Evolutionary conservation across 2,113 vertebrate genomes (phyloP).

Genomic region (Leptobrachium leishanense): DNA sequence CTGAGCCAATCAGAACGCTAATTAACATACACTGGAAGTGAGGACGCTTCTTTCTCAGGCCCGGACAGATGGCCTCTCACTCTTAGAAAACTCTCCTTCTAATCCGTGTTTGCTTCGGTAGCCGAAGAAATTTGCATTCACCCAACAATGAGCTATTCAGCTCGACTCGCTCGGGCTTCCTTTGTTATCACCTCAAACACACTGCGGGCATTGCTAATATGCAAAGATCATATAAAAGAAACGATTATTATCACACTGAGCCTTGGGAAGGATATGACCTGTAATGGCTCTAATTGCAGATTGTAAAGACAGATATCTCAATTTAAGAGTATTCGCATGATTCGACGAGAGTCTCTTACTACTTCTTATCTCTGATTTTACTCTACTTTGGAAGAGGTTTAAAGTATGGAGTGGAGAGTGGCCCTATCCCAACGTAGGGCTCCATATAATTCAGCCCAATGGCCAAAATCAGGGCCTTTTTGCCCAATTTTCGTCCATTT

Average conservation of each 20-base stretch:
- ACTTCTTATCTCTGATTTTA: slow-evolving; percentile 16
- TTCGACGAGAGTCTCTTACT: slow-evolving; percentile 12
- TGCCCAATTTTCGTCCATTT: no score
- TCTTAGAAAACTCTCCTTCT: slow-evolving; percentile 62
- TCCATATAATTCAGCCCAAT: no score
- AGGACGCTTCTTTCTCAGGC: slow-evolving; percentile 66
- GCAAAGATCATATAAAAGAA: slow-evolving; percentile 57
- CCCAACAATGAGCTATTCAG: slow-evolving; percentile 65
- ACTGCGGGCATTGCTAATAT: slow-evolving; percentile 47
- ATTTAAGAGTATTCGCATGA: slow-evolving; percentile 16
- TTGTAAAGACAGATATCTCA: slow-evolving; percentile 44
- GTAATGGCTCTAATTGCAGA: neutral
- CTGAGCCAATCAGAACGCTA: slow-evolving; percentile 63
- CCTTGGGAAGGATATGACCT: slow-evolving; percentile 36
- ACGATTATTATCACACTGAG: slow-evolving; percentile 57
- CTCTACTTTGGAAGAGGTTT: neutral
- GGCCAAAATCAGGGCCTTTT: no score
- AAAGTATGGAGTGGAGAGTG: neutral
- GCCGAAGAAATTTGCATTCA: slow-evolving; percentile 65
- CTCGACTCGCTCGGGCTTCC: slow-evolving; percentile 51
- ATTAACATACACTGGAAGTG: slow-evolving; percentile 69
- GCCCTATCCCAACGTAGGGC: slow-evolving; percentile 1
- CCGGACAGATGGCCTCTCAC: slow-evolving; percentile 68
- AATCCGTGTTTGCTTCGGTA: slow-evolving; percentile 65
- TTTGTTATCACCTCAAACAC: slow-evolving; percentile 59